Conservation (phyloP, 2,797 vertebrate species). For the Dendrocincla tyrannina region DNA sequence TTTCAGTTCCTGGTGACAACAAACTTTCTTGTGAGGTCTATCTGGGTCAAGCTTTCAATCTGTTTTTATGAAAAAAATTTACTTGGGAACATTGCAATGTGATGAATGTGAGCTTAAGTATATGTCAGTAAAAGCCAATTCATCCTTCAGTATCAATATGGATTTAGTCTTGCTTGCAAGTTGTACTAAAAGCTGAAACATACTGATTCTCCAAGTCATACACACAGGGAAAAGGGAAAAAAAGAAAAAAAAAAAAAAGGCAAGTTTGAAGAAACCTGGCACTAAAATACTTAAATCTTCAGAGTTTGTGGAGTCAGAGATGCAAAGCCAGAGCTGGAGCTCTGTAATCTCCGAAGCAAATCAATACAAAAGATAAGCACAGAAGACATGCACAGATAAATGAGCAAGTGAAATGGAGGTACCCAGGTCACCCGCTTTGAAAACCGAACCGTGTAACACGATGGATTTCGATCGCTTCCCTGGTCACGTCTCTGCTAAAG, state of each 20-base stretch:
- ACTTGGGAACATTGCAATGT: slow-evolving; percentile 5
- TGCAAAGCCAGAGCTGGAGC: background rate
- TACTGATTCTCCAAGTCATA: background rate
- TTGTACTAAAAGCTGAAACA: background rate
- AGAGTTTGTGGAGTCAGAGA: background rate
- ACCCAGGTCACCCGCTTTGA: background rate
- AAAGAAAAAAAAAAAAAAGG: background rate
- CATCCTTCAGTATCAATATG: background rate
- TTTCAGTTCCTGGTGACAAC: slow-evolving; percentile 36
- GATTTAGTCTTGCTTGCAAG: background rate
- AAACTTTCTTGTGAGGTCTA: slow-evolving; percentile 47
- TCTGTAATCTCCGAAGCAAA: background rate
- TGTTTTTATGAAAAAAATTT: slow-evolving; percentile 40
- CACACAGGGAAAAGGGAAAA: too few relatives aligned
- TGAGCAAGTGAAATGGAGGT: background rate
- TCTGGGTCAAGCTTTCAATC: slow-evolving; percentile 55
- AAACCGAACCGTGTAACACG: fast-evolving
- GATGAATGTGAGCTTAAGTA: slow-evolving; percentile 40
- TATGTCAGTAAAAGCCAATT: slow-evolving; percentile 22
- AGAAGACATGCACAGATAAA: background rate
- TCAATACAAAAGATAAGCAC: background rate
- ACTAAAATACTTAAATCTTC: background rate
- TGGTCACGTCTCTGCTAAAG: background rate
- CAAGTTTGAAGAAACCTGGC: background rate
- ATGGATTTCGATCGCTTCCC: background rate